Evolutionary conservation across 2,888 invertebrate species (phyloP).

Genomic region (Mythimna ferrago): DNA sequence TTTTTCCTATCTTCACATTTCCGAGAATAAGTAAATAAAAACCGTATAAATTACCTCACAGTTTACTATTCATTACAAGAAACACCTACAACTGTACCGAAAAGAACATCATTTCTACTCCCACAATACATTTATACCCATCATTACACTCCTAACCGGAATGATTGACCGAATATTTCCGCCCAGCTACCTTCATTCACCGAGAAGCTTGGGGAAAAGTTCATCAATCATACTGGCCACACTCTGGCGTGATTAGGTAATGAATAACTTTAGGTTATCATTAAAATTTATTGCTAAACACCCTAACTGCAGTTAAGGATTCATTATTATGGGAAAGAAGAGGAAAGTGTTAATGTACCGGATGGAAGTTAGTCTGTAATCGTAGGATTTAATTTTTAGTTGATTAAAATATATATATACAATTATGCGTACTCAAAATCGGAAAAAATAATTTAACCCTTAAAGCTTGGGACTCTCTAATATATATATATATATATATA

Average conservation of each 20-base stretch:
- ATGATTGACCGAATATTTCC: slow-evolving; percentile 60
- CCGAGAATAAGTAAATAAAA: not conserved
- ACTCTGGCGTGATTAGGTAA: slow-evolving; percentile 70
- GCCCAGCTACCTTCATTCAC: slow-evolving; percentile 41
- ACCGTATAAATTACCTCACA: not conserved
- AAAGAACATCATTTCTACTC: slow-evolving; percentile 27
- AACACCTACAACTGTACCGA: slow-evolving; percentile 2
- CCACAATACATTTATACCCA: slow-evolving; percentile 50
- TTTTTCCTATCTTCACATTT: not conserved
- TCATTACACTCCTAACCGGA: slow-evolving; percentile 47
- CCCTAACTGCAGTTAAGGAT: slow-evolving; percentile 53
- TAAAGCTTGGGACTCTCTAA: no score
- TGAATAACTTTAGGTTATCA: slow-evolving; percentile 70
- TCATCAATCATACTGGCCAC: slow-evolving; percentile 72
- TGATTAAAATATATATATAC: no score
- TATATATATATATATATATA: no score
- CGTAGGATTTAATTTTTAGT: not conserved
- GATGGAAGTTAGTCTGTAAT: not conserved
- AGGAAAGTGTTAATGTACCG: slow-evolving; percentile 17
- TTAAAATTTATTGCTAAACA: slow-evolving; percentile 67
- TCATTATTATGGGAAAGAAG: slow-evolving; percentile 30
- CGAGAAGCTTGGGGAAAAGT: slow-evolving; percentile 45
- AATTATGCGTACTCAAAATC: no score
- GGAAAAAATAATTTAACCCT: no score
- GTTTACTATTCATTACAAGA: slow-evolving; percentile 13